Conservation (phyloP, 2,888 invertebrate species). For the Scrobipalpa atriplicella region DNA sequence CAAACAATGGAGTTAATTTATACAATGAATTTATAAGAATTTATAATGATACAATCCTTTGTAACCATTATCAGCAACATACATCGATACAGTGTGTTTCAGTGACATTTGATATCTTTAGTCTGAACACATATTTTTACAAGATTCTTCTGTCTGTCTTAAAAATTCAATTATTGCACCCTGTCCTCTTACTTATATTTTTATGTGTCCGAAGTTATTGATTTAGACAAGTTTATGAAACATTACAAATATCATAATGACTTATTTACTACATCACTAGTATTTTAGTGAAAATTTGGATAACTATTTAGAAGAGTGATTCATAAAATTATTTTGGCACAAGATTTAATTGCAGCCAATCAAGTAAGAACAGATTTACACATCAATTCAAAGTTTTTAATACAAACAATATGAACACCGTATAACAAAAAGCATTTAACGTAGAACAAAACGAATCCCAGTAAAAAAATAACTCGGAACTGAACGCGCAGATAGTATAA, state of each 20-base stretch:
- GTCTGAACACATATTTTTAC: too few species aligned
- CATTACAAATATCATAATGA: not conserved
- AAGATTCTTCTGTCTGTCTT: too few species aligned
- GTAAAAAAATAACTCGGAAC: too few species aligned
- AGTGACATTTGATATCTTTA: too few species aligned
- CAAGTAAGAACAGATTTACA: not conserved
- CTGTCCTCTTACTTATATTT: too few species aligned
- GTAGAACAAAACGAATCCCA: too few species aligned
- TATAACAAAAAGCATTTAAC: too few species aligned
- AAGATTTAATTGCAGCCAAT: not conserved
- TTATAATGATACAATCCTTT: not conserved
- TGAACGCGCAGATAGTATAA: too few species aligned
- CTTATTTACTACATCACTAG: not conserved
- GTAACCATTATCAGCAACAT: too few species aligned
- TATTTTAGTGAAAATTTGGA: not conserved
- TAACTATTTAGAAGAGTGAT: not conserved
- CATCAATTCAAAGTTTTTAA: not conserved
- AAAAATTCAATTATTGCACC: too few species aligned
- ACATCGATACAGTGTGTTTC: too few species aligned
- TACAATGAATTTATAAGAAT: not conserved
- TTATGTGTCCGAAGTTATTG: not conserved
- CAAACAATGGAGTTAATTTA: not conserved
- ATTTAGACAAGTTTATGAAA: not conserved
- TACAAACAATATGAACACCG: not conserved
- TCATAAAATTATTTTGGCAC: conserved; percentile 14